Conservation (phyloP, 1,140 invertebrate species). For the Platyscapa corneri region DNA sequence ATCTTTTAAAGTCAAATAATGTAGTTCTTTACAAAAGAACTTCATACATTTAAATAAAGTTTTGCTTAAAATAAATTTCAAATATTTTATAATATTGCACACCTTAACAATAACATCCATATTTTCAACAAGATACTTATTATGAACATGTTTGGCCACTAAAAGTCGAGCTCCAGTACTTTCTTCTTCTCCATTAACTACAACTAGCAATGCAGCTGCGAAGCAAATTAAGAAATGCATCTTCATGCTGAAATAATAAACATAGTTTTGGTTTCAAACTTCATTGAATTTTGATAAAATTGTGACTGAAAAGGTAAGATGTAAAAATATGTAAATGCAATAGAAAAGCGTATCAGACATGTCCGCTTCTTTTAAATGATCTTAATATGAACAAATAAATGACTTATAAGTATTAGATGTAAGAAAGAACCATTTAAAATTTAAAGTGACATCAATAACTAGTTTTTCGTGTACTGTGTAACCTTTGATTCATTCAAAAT, state of each 20-base stretch:
- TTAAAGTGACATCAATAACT: background rate
- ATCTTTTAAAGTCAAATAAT: too few relatives aligned
- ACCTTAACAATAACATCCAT: slow-evolving; percentile 96
- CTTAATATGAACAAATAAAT: too few relatives aligned
- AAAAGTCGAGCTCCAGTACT: slow-evolving; percentile 80
- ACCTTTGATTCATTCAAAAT: slow-evolving; percentile 29
- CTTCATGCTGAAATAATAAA: slow-evolving; percentile 69
- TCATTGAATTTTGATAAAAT: too few relatives aligned
- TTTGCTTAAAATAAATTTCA: background rate
- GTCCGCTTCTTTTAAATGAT: too few relatives aligned
- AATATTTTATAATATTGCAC: slow-evolving; percentile 37
- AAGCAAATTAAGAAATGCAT: slow-evolving; percentile 61
- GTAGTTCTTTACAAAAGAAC: too few relatives aligned
- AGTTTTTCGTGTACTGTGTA: background rate
- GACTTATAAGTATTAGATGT: background rate
- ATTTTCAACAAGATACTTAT: slow-evolving; percentile 98
- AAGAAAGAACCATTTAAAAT: background rate
- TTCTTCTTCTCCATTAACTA: slow-evolving; percentile 78
- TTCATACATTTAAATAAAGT: background rate
- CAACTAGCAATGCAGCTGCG: slow-evolving; percentile 65
- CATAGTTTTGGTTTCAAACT: background rate
- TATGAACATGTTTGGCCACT: slow-evolving; percentile 93
- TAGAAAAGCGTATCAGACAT: background rate
- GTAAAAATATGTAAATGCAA: background rate
- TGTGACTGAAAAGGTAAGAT: too few relatives aligned